Evolutionary conservation across 1,140 invertebrate species (phyloP).

Genomic region (Drosophila nikananu): DNA sequence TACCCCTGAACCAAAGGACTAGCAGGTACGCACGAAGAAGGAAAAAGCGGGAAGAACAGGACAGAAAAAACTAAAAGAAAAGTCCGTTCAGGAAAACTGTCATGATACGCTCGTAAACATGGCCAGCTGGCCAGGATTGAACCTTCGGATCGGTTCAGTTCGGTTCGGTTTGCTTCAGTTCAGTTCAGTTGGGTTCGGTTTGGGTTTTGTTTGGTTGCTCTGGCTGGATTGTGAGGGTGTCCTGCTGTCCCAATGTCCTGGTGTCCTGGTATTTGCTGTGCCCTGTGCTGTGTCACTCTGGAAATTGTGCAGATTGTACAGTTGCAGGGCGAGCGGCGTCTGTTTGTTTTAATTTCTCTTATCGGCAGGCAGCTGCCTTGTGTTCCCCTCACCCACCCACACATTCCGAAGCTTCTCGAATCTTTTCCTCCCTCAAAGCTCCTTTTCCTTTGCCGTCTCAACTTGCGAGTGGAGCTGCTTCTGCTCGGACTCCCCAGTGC

Average conservation of each 20-base stretch:
- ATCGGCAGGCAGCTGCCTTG: conserved; percentile 69
- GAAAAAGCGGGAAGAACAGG: conserved; percentile 8
- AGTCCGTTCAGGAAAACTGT: conserved; percentile 47
- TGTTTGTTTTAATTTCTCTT: conserved; percentile 83
- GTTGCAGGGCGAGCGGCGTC: conserved; percentile 49
- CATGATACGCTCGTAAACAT: conserved; percentile 81
- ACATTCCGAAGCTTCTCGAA: background rate
- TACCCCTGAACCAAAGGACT: background rate
- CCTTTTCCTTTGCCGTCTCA: conserved; percentile 24
- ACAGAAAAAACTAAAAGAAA: conserved; percentile 12
- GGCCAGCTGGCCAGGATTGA: conserved; percentile 76
- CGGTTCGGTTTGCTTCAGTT: conserved; percentile 16
- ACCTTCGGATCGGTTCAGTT: conserved; percentile 40
- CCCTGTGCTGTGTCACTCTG: conserved; percentile 71
- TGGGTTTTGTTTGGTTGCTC: conserved; percentile 23
- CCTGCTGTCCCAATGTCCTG: conserved; percentile 16
- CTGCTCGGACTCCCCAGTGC: conserved; percentile 57
- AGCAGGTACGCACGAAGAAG: conserved; percentile 3
- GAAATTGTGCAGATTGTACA: conserved; percentile 73
- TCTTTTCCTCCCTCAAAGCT: background rate
- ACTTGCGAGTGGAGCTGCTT: conserved; percentile 20
- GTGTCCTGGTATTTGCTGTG: conserved; percentile 63
- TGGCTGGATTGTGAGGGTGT: conserved; percentile 14
- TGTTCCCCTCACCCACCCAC: conserved; percentile 28
- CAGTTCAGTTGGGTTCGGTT: conserved; percentile 14